These are phyloP conservation scores for Leptopilina myrica DNA, from an alignment of 2,888 invertebrate genomes.

Conservation along the genomic window DNA sequence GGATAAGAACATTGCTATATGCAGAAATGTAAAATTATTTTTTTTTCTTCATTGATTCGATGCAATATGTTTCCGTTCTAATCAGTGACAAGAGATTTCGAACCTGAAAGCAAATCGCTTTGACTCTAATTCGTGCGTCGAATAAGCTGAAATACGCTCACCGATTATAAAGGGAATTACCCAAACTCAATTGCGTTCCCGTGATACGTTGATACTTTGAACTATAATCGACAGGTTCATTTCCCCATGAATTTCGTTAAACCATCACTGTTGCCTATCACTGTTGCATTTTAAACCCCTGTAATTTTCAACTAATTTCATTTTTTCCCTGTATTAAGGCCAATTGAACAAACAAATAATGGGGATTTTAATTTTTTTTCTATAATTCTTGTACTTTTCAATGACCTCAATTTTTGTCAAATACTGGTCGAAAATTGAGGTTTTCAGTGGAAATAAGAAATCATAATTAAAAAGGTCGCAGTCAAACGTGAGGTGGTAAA, in stretches of 20 bases:
- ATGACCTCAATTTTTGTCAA: no score
- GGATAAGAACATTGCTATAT: no score
- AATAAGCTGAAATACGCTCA: constrained; percentile 31
- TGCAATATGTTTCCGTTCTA: not conserved
- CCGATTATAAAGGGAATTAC: constrained; percentile 37
- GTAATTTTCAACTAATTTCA: constrained; percentile 1
- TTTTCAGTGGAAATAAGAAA: no score
- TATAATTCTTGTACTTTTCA: no score
- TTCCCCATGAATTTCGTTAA: constrained; percentile 17
- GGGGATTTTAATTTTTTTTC: no score
- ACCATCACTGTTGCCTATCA: not conserved
- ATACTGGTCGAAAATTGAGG: no score
- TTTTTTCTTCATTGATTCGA: no score
- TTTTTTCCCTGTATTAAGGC: not conserved
- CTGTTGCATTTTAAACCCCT: not conserved
- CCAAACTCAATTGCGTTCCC: constrained; percentile 23
- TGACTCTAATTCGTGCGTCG: constrained; percentile 33
- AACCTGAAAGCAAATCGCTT: constrained; percentile 27
- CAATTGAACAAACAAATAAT: no score
- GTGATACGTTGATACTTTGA: constrained; percentile 21
- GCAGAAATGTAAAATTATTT: no score
- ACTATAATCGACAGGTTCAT: constrained; percentile 28
- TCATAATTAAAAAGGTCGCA: no score
- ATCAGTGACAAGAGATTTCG: constrained; percentile 24
- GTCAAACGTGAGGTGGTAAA: no score